Base-by-base conservation (phyloP, 2,888 invertebrate species). In the Homarus gammarus region DNA sequence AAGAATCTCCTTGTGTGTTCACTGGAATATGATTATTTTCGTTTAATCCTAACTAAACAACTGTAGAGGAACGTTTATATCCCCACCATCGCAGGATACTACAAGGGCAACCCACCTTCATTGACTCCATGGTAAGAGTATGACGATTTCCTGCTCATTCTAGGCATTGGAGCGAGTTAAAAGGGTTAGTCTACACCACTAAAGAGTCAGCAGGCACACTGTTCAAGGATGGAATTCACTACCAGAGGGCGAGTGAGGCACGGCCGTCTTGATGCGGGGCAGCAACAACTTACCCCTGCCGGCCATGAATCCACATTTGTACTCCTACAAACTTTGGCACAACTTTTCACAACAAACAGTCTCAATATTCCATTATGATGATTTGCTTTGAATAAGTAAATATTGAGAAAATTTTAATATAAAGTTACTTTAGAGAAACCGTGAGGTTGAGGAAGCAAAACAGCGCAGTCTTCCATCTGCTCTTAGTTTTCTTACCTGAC, bases 61-160 rank as follows among this genome's bases (percentile, higher is more conserved):
- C n/a, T n/a, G n/a, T n/a, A n/a, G n/a, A n/a, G n/a, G n/a, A n/a
- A n/a, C n/a, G n/a, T n/a, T n/a, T n/a, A n/a, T n/a, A n/a, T n/a
- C n/a, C n/a, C n/a, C n/a, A n/a, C n/a, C n/a, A n/a, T n/a, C n/a
- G n/a, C n/a, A n/a, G n/a, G n/a, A n/a, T n/a, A n/a, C n/a, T n/a
- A n/a, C n/a, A n/a, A n/a, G n/a, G 31, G 8, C 36, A 72, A 90
- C 88, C 78, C 75, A 91, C 91, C 91, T 90, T 91, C 91, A 40
- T 64, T 86, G 40, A 89, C 87, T 91, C 90, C 91, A 51, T 88
- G 88, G 68, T 90, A 90, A 82, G 91, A 88, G 90, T 90, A 91
- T 18, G 90, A 86, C 33, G 88, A 56, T 70, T 91, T 91, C 61
- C 90, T 91, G 88, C 89, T 91, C 91, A 91, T 90, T 91, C 91